Conservation (phyloP, 1,140 invertebrate genomes). For the Frieseomelitta varia region DNA sequence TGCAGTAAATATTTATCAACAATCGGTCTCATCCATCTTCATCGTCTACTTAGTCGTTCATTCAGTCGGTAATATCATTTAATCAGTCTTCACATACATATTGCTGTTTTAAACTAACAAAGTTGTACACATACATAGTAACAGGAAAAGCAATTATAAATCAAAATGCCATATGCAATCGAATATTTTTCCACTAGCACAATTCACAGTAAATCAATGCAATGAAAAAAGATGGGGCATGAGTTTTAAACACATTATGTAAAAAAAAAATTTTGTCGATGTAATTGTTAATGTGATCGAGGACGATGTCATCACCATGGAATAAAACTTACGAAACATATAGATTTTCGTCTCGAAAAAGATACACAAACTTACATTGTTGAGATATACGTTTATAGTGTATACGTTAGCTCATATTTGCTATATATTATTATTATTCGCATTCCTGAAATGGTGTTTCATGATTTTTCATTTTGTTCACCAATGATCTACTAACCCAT, state of each 20-base stretch:
- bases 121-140: not conserved
- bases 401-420: not conserved
- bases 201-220: not conserved
- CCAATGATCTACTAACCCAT: not conserved
- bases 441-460: conserved; percentile 11
- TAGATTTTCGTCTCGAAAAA: not conserved
- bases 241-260: not conserved
- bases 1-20: conserved; percentile 42
- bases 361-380: not conserved
- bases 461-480: conserved; percentile 33
- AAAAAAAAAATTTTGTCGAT: not conserved
- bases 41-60: not conserved
- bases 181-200: not conserved
- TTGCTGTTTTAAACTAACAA: not conserved
- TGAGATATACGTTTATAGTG: not conserved
- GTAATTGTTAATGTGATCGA: not conserved
- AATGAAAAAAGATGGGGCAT: not conserved
- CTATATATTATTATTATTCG: not conserved
- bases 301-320: not conserved
- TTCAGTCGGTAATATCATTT: conserved; percentile 40
- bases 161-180: not conserved
- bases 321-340: not conserved
- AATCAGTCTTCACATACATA: not conserved
- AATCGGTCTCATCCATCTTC: conserved; percentile 6
- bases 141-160: not conserved